Evolutionary conservation across 2,113 vertebrate genomes (phyloP).

Genomic region (Trochalopteron elliotii): DNA sequence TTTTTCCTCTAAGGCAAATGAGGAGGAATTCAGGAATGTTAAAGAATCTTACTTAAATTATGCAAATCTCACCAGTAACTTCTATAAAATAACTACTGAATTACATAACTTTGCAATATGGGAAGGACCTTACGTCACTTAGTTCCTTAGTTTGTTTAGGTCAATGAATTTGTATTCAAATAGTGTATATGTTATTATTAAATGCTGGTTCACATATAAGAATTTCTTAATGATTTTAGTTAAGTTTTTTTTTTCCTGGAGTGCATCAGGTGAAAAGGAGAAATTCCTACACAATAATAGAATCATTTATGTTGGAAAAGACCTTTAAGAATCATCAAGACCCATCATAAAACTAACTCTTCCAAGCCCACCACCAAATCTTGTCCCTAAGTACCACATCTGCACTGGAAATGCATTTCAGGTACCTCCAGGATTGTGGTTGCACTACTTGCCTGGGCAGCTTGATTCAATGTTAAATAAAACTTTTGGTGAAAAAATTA

Average conservation of each 20-base stretch:
- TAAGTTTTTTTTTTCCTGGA: neutral
- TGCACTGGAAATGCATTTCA: neutral
- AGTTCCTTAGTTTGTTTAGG: neutral
- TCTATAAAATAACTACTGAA: neutral
- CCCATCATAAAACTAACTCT: neutral
- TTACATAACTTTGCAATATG: neutral
- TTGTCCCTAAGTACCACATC: fast-evolving
- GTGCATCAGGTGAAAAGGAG: neutral
- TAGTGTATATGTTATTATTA: neutral
- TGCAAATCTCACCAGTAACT: neutral
- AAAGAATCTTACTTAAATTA: neutral
- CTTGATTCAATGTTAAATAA: neutral
- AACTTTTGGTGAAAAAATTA: neutral
- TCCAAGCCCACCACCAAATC: neutral
- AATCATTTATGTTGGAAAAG: neutral
- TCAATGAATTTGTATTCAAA: slow-evolving; percentile 10
- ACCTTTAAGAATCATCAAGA: neutral
- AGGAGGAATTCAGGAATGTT: neutral
- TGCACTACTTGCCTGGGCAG: neutral
- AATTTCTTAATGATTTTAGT: neutral
- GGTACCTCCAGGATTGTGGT: neutral
- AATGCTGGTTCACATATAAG: neutral
- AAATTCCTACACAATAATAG: neutral
- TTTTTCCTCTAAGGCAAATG: neutral
- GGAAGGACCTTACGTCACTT: neutral